These are phyloP conservation scores for Gorsachius magnificus DNA, from an alignment of 2,797 vertebrate species.

Conservation along the genomic window DNA sequence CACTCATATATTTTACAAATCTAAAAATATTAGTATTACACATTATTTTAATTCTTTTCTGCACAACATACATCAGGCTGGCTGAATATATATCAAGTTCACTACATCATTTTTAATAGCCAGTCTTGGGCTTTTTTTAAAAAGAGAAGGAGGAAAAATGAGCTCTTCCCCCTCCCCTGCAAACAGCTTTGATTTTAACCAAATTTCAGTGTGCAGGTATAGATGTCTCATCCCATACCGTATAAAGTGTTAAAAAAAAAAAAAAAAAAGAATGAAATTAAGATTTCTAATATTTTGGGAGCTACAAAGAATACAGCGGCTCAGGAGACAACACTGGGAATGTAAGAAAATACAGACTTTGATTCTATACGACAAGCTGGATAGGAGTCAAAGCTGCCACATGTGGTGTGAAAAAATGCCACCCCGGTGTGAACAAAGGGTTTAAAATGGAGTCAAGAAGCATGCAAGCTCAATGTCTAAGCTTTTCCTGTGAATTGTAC, in stretches of 20 bases:
- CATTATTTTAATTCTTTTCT: background rate
- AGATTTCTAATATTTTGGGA: conserved; percentile 25
- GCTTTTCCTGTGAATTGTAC: conserved; percentile 83
- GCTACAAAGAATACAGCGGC: conserved; percentile 24
- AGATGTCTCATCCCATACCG: background rate
- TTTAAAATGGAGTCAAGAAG: conserved; percentile 86
- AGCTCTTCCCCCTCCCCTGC: background rate
- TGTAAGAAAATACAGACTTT: conserved; percentile 72
- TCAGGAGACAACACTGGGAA: conserved; percentile 61
- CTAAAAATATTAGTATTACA: background rate
- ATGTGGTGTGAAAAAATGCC: conserved; percentile 86
- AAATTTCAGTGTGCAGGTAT: background rate
- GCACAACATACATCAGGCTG: background rate
- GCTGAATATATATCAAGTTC: background rate
- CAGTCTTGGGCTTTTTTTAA: background rate
- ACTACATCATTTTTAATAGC: background rate
- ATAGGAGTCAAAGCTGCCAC: conserved; percentile 83
- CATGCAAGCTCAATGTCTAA: conserved; percentile 82
- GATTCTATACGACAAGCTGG: conserved; percentile 83
- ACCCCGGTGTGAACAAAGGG: conserved; percentile 86
- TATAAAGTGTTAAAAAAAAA: background rate
- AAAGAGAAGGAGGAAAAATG: background rate
- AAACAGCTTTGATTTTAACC: conserved; percentile 6
- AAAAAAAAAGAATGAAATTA: conserved; percentile 42
- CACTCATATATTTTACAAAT: background rate